Conservation (phyloP, 2,888 invertebrate genomes). For the Tetranychus piercei region DNA sequence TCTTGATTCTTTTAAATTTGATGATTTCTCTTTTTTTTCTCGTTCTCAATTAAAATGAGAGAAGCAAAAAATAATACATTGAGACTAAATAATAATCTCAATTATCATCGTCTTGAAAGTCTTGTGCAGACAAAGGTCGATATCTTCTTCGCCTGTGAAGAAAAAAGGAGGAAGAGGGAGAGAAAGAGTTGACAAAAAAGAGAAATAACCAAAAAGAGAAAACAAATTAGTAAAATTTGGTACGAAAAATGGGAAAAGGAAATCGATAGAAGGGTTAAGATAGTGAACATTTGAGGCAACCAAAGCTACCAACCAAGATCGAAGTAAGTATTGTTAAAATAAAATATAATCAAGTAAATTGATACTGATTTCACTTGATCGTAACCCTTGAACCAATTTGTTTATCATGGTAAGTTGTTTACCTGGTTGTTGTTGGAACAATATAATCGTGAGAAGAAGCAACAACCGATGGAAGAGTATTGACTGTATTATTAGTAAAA, state of each 20-base stretch:
- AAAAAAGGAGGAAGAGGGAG: not conserved
- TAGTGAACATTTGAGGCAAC: not conserved
- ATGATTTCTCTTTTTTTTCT: not conserved
- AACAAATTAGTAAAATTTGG: not conserved
- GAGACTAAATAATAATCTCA: not conserved
- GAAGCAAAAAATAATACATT: not conserved
- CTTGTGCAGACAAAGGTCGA: slow-evolving; percentile 5
- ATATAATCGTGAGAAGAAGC: not conserved
- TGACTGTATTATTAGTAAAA: not conserved
- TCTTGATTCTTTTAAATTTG: not conserved
- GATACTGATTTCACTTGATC: not conserved
- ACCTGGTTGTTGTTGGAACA: slow-evolving; percentile 1
- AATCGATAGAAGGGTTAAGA: not conserved
- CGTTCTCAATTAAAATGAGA: not conserved
- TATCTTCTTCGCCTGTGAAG: not conserved
- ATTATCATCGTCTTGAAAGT: slow-evolving; percentile 5
- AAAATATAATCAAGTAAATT: too few relatives aligned
- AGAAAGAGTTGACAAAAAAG: not conserved
- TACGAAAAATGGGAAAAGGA: not conserved
- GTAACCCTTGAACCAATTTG: not conserved
- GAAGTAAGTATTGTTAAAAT: too few relatives aligned
- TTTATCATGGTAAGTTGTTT: not conserved
- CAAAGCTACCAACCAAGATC: not conserved
- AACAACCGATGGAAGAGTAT: not conserved
- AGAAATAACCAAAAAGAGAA: not conserved